A percentile compares a stretch with the other conserved stretches of the same genome.
These are phyloP conservation scores for Cephus runcator DNA, from an alignment of 2,888 invertebrate species.

Conservation along the genomic window DNA sequence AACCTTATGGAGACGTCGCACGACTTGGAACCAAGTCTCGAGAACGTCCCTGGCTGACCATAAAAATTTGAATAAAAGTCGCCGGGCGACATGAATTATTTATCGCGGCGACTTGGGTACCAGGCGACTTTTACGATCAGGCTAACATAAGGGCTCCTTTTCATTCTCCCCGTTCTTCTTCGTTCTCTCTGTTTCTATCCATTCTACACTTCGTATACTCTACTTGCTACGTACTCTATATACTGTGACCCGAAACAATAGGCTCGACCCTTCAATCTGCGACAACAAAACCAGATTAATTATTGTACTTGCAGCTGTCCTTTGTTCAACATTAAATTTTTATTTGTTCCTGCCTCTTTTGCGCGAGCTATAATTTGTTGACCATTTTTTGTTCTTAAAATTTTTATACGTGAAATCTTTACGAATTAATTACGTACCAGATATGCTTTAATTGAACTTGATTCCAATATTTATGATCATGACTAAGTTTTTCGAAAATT, in stretches of 20 bases:
- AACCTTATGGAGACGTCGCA: slow-evolving; percentile 26
- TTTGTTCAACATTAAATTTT: neutral
- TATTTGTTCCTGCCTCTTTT: neutral
- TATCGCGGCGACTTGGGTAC: slow-evolving; percentile 19
- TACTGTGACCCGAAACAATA: neutral
- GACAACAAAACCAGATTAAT: neutral
- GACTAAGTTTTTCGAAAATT: neutral
- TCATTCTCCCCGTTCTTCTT: neutral
- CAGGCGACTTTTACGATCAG: neutral
- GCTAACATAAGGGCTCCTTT: neutral
- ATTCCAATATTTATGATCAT: neutral
- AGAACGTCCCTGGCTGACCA: neutral
- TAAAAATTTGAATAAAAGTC: slow-evolving; percentile 5
- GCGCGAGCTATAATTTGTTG: neutral
- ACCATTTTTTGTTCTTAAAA: neutral
- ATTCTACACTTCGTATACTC: neutral
- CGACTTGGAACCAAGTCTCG: slow-evolving; percentile 4
- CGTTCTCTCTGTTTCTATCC: neutral
- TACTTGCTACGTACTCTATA: neutral
- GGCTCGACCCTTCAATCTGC: neutral
- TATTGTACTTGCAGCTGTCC: neutral
- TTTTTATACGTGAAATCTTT: neutral
- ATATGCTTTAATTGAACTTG: neutral
- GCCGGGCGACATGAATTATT: slow-evolving; percentile 36
- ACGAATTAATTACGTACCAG: neutral